phyloP scores from a whole-genome alignment of 2,888 invertebrate genomes.

The Dasysyrphus tricinctus region DNA sequence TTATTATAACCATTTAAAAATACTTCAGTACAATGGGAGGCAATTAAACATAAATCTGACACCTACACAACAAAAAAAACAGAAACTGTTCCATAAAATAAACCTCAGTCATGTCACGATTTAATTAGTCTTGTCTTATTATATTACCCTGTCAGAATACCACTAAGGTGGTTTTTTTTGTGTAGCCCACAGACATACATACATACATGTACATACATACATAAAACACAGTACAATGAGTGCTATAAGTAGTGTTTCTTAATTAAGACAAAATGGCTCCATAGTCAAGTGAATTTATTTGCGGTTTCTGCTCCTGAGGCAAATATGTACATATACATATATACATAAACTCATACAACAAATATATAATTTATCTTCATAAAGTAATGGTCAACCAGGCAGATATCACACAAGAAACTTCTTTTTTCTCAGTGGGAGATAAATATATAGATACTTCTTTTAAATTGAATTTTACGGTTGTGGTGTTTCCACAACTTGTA shows the following conservation, averaged over 20 bases:
- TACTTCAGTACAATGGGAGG: neutral
- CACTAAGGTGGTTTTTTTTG: neutral
- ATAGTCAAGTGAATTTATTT: neutral
- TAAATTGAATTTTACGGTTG: slow-evolving; percentile 19
- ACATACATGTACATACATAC: neutral
- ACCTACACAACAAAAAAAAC: neutral
- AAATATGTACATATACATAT: neutral
- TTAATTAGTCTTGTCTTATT: slow-evolving; percentile 6
- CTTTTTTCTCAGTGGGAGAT: neutral
- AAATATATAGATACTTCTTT: too few relatives aligned
- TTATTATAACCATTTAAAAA: neutral
- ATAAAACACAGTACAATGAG: neutral
- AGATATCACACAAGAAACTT: neutral
- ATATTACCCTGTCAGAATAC: neutral
- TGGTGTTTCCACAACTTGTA: slow-evolving; percentile 9
- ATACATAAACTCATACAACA: neutral
- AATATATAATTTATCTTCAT: slow-evolving; percentile 33
- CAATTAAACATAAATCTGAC: neutral
- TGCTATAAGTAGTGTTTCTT: slow-evolving; percentile 2
- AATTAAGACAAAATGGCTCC: slow-evolving; percentile 4
- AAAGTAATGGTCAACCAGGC: slow-evolving; percentile 18
- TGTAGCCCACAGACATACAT: neutral
- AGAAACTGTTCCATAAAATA: neutral
- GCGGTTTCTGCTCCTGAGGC: slow-evolving; percentile 2
- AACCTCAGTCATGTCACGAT: slow-evolving; percentile 1